A percentile compares a stretch with the other conserved stretches of the same genome.
phyloP scores from a whole-genome alignment of 2,888 invertebrate genomes.

The Pasiphila rectangulata region DNA sequence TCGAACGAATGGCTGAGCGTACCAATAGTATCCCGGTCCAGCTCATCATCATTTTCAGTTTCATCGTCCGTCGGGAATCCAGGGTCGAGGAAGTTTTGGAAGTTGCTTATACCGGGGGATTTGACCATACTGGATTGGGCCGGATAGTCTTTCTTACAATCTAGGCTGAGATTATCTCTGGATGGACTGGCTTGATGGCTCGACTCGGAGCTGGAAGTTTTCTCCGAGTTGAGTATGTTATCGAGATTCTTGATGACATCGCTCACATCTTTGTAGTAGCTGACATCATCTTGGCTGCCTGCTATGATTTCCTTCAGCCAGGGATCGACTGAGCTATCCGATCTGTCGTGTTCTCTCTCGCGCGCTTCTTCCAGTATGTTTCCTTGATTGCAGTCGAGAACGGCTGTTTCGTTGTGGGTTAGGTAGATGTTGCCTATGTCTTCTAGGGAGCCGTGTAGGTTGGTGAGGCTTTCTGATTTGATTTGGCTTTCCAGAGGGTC shows the following conservation, averaged over 20 bases:
- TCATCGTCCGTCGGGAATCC: conserved; percentile 50
- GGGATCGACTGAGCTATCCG: conserved; percentile 77
- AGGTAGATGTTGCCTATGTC: conserved; percentile 77
- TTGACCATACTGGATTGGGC: conserved; percentile 70
- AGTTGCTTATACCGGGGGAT: conserved; percentile 71
- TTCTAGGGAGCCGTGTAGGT: conserved; percentile 86
- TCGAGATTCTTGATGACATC: conserved; percentile 84
- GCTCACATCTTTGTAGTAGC: conserved; percentile 81
- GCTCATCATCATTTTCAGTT: conserved; percentile 54
- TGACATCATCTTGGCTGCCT: conserved; percentile 81
- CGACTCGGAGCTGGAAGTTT: conserved; percentile 81
- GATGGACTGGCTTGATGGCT: conserved; percentile 80
- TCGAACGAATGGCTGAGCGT: conserved; percentile 74
- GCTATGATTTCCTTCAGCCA: conserved; percentile 82
- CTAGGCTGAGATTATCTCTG: conserved; percentile 70
- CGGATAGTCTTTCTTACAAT: conserved; percentile 71
- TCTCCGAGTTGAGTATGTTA: conserved; percentile 82
- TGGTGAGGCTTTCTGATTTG: conserved; percentile 81
- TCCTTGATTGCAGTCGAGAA: conserved; percentile 67
- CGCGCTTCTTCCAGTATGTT: conserved; percentile 59
- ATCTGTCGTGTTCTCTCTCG: conserved; percentile 60
- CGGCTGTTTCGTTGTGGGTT: conserved; percentile 66
- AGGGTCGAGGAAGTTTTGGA: conserved; percentile 64
- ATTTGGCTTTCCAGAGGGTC: conserved; percentile 63
- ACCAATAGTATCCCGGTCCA: conserved; percentile 66